Base-by-base conservation (phyloP, 2,888 invertebrate species). In the Caenorhabditis uteleia region DNA sequence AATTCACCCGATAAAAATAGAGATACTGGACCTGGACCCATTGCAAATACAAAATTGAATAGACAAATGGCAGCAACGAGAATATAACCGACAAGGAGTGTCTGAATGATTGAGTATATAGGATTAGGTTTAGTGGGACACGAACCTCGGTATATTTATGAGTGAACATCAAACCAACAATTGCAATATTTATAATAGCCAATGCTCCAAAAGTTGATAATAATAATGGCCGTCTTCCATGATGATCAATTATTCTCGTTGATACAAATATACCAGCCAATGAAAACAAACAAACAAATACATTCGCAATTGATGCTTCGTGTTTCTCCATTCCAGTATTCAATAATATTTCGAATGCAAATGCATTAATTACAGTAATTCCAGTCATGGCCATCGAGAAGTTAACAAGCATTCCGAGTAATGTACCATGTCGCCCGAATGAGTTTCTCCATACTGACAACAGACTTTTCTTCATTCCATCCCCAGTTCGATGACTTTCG, bases 41-140 rank as follows among this genome's bases (percentile, higher is more conserved):
- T 62, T 3, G 62, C 62, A 34, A 62, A 62, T 1, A 62, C 26
- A 27, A 62, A 62, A n/a, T 62, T 62, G 53, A 62, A 62, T 4
- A 48, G 14, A 12, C 62, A 62, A 7, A 62, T 62, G 3, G 45
- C 21, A 10, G 33, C 45, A n/a, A 45, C 45, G 2, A 45, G 33
- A 20, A 29, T 4, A 21, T 33, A 31, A 20, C 45, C 45, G 21
- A 45, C 23, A 3, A 33, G 6, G 5, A 5, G 21, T 2, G 21
- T 5, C 45, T 45, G 33, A 2, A 45, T 27, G 18, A 5, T 4
- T 14, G 16, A 34, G 34, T 10, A 14, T n/a, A n/a, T n/a, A n/a
- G n/a, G n/a, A n/a, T 34, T 10, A 25, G 5, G 25, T 12, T 40
- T 2, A 10, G 4, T 16, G 5, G n/a, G 27, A 12, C 18, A 40